These are phyloP conservation scores for Nomada fabriciana DNA, from an alignment of 2,888 invertebrate species.

Conservation along the genomic window DNA sequence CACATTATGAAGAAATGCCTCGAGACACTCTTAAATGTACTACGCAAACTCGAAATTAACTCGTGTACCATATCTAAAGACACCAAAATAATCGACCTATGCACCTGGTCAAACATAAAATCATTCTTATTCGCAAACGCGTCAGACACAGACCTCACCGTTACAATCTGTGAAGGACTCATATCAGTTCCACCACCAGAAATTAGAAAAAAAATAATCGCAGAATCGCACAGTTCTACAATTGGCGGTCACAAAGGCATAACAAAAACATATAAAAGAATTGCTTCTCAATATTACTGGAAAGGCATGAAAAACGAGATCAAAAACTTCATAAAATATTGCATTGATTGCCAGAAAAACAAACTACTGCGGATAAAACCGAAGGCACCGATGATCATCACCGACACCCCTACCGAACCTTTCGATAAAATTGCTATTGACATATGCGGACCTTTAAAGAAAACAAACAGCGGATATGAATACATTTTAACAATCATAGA, in stretches of 20 bases:
- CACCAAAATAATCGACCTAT: no score
- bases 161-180: no score
- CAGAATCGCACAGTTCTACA: background rate
- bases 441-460: conserved; percentile 43
- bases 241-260: conserved; percentile 52
- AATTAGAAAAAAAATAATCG: background rate
- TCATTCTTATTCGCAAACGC: no score
- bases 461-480: background rate
- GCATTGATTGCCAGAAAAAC: conserved; percentile 36
- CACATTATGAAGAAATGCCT: no score
- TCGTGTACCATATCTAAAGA: no score
- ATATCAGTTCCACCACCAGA: no score
- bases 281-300: conserved; percentile 2
- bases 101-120: no score
- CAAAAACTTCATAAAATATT: conserved; percentile 28
- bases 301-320: conserved; percentile 21
- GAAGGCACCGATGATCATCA: conserved; percentile 39
- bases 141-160: no score
- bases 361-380: conserved; percentile 45
- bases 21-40: no score
- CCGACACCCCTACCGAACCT: conserved; percentile 18
- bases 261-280: conserved; percentile 39
- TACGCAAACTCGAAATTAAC: no score
- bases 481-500: conserved; percentile 5
- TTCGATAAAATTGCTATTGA: conserved; percentile 50